phyloP scores from a whole-genome alignment of 2,888 invertebrate species.

The Drosophila pegasa region DNA sequence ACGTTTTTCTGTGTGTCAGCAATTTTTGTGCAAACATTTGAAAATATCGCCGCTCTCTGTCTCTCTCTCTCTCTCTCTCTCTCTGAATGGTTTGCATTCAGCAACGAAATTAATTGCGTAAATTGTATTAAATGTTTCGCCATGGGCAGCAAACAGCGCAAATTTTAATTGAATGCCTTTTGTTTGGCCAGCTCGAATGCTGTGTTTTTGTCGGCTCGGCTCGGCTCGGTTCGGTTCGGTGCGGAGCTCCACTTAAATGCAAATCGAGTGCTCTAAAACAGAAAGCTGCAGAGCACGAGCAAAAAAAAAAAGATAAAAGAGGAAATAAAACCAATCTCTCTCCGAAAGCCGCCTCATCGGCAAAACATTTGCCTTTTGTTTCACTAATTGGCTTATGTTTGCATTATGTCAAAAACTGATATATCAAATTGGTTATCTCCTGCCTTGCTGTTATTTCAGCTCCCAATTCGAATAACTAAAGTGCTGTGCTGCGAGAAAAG shows the following conservation, averaged over 20 bases:
- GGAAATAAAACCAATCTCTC: not conserved
- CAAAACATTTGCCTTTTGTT: constrained; percentile 34
- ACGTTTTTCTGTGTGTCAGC: constrained; percentile 23
- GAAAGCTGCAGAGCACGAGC: constrained; percentile 29
- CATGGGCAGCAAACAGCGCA: constrained; percentile 54
- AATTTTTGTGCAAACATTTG: constrained; percentile 38
- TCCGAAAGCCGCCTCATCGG: constrained; percentile 20
- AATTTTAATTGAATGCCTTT: constrained; percentile 77
- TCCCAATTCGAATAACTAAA: constrained; percentile 13
- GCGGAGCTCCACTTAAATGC: constrained; percentile 43
- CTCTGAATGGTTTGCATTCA: constrained; percentile 51
- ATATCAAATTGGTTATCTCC: constrained; percentile 14
- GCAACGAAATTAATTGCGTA: constrained; percentile 72
- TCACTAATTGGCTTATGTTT: constrained; percentile 66
- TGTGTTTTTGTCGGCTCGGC: constrained; percentile 27
- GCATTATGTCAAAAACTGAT: constrained; percentile 48
- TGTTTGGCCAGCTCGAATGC: constrained; percentile 50
- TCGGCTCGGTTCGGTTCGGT: not conserved
- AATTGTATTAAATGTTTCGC: constrained; percentile 77
- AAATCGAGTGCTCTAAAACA: constrained; percentile 32
- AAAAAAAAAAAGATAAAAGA: not conserved
- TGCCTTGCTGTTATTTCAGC: constrained; percentile 4
- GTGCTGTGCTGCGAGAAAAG: not conserved
- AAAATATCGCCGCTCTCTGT: constrained; percentile 30
- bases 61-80: no score